A percentile compares a stretch with the other conserved stretches of the same genome.
These are phyloP conservation scores for Colletes latitarsis DNA, from an alignment of 1,140 invertebrate genomes.

Conservation along the genomic window DNA sequence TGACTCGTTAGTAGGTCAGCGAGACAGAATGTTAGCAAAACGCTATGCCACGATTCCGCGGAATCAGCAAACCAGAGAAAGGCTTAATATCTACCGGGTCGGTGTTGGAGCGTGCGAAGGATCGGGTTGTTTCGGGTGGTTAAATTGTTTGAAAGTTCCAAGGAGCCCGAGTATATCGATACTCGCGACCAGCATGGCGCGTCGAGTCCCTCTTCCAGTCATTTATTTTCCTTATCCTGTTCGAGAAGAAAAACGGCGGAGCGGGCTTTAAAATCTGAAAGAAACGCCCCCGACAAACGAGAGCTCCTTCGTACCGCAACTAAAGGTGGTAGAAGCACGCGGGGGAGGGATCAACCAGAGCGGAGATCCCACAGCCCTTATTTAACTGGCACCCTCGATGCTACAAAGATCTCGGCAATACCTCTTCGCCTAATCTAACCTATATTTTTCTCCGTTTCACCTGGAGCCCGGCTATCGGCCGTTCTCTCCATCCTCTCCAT, in stretches of 20 bases:
- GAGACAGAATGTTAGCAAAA: no score
- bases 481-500: slow-evolving; percentile 3
- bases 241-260: not conserved
- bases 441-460: slow-evolving; percentile 61
- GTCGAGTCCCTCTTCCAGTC: not conserved
- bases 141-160: no score
- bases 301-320: not conserved
- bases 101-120: no score
- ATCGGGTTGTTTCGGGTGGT: no score
- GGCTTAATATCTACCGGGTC: no score
- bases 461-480: slow-evolving; percentile 35
- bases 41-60: no score
- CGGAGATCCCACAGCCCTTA: slow-evolving; percentile 37
- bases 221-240: slow-evolving; percentile 9
- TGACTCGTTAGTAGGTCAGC: no score
- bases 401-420: slow-evolving; percentile 41
- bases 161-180: slow-evolving; percentile 10
- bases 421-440: slow-evolving; percentile 68
- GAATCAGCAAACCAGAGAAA: no score
- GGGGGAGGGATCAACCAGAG: no score
- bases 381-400: slow-evolving; percentile 35
- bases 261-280: slow-evolving; percentile 36
- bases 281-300: slow-evolving; percentile 13
- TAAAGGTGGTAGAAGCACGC: not conserved
- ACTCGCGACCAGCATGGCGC: not conserved